Percentiles rank a stretch among this genome's conserved stretches.
Evolutionary conservation across 2,113 vertebrate genomes (phyloP).

Genomic region (Cepphus grylle): DNA sequence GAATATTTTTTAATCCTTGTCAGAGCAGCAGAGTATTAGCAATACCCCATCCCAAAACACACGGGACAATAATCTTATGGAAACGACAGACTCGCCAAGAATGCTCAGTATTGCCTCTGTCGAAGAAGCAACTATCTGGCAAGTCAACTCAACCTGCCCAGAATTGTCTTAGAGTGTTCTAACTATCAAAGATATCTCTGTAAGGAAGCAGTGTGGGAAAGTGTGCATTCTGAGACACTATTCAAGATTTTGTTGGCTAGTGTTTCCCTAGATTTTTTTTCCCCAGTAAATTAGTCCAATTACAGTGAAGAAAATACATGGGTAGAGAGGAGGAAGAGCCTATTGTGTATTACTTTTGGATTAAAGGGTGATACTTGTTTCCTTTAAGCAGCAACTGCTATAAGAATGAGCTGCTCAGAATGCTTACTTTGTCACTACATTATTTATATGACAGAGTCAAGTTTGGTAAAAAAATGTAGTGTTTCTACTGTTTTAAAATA

Average conservation of each 20-base stretch:
- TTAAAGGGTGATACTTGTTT: not conserved
- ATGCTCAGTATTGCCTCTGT: not conserved
- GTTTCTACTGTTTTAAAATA: not conserved
- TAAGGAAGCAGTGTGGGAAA: not conserved
- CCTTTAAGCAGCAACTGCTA: not conserved
- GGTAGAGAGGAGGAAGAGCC: not conserved
- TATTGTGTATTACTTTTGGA: not conserved
- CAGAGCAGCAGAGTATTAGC: not conserved
- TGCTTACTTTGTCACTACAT: not conserved
- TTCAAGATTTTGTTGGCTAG: not conserved
- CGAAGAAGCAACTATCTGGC: not conserved
- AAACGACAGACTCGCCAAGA: not conserved
- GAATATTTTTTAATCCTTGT: not conserved
- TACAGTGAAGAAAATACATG: not conserved
- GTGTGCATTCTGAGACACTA: not conserved
- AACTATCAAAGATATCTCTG: not conserved
- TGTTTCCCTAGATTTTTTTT: not conserved
- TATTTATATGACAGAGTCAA: not conserved
- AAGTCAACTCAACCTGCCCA: not conserved
- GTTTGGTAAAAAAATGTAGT: not conserved
- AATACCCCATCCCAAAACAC: not conserved
- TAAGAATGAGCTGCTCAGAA: not conserved
- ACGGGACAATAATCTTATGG: not conserved
- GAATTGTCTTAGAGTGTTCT: not conserved
- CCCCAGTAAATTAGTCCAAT: not conserved